A percentile compares a stretch with the other conserved stretches of the same genome.
These are phyloP conservation scores for Cardinalis cardinalis DNA, from an alignment of 2,113 vertebrate species.

Conservation along the genomic window DNA sequence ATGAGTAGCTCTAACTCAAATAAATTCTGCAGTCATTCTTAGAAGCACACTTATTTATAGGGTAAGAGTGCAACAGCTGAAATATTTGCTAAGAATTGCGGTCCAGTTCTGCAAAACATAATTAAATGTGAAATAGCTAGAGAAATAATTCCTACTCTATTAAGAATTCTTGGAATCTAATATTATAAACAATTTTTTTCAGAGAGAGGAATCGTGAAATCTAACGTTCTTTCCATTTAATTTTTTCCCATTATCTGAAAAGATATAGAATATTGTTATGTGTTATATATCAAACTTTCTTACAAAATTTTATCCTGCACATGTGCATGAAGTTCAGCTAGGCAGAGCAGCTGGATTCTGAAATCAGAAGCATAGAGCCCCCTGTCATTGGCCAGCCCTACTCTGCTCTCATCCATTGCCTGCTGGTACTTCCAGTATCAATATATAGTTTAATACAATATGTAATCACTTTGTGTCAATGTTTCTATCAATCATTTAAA, in stretches of 20 bases:
- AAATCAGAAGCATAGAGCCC: neutral
- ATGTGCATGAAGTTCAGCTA: neutral
- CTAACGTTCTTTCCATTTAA: neutral
- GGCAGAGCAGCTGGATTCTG: neutral
- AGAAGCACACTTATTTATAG: neutral
- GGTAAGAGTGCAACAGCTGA: neutral
- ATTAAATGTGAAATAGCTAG: neutral
- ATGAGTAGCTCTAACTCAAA: neutral
- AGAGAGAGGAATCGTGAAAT: neutral
- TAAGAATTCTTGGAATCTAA: neutral
- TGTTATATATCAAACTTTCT: neutral
- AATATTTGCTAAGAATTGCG: neutral
- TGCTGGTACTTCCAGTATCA: neutral
- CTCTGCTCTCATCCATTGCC: neutral
- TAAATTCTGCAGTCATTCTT: neutral
- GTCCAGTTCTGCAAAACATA: neutral
- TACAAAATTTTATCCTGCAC: neutral
- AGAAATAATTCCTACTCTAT: neutral
- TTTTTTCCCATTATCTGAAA: neutral
- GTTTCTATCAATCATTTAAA: neutral
- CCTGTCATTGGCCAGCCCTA: neutral
- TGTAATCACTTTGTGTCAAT: neutral
- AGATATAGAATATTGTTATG: neutral
- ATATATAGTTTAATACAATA: neutral
- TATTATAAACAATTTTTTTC: neutral